phyloP scores from a whole-genome alignment of 2,113 vertebrate genomes.

The Rissa tridactyla region DNA sequence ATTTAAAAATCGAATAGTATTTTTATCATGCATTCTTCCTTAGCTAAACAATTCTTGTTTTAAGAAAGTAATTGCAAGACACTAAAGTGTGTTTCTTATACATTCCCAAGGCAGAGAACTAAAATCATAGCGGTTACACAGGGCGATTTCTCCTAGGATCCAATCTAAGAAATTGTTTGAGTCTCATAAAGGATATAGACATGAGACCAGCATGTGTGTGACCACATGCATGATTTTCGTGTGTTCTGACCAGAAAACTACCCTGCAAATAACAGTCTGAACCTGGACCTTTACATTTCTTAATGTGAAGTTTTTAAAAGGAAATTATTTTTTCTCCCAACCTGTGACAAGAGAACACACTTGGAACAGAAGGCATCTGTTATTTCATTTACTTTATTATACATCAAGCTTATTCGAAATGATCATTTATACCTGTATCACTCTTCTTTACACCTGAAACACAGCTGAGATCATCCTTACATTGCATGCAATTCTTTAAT shows the following conservation, averaged over 20 bases:
- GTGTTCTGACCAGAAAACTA: neutral
- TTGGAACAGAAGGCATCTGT: neutral
- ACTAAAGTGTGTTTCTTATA: neutral
- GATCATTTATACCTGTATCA: neutral
- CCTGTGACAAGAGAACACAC: neutral
- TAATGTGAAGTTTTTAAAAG: neutral
- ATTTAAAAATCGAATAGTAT: neutral
- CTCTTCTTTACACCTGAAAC: neutral
- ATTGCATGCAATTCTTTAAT: neutral
- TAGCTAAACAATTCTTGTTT: neutral
- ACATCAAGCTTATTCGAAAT: neutral
- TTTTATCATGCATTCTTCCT: neutral
- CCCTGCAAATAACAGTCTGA: neutral
- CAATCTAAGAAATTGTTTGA: neutral
- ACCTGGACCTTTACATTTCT: neutral
- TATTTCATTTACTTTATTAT: neutral
- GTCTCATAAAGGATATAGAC: neutral
- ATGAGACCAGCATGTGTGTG: neutral
- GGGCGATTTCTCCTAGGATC: neutral
- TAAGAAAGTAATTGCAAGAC: neutral
- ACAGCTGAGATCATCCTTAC: neutral
- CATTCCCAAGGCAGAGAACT: neutral
- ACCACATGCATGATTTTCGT: neutral
- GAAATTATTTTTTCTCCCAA: neutral
- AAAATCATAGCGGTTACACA: neutral